Evolutionary conservation across 2,797 vertebrate species (phyloP).

Genomic region (Micromesistius poutassou): DNA sequence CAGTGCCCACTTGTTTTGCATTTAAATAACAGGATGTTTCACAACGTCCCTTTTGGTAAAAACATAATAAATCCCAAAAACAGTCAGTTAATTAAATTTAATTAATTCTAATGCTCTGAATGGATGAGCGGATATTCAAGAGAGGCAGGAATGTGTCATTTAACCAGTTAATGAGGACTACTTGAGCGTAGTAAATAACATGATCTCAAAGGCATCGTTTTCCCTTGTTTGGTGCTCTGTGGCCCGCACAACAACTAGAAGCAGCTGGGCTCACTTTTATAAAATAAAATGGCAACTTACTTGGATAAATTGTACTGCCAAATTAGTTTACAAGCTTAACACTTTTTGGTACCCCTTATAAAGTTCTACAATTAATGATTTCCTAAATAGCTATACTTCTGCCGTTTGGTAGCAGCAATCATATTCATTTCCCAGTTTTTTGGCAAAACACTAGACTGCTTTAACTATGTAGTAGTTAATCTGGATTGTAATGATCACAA

Average conservation of each 20-base stretch:
- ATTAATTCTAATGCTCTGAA: background rate
- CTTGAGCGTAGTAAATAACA: background rate
- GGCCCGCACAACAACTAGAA: background rate
- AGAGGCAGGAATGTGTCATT: no score
- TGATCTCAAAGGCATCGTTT: background rate
- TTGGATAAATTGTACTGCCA: background rate
- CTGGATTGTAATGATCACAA: no score
- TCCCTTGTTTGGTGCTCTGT: background rate
- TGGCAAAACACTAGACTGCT: constrained; percentile 11
- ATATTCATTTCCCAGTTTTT: constrained; percentile 29
- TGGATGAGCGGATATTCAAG: background rate
- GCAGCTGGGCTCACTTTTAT: background rate
- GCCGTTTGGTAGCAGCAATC: constrained; percentile 36
- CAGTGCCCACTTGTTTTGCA: no score
- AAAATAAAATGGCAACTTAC: background rate
- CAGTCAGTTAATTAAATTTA: background rate
- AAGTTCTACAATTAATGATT: constrained; percentile 43
- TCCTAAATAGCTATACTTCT: constrained; percentile 12
- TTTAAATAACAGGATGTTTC: background rate
- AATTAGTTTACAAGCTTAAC: constrained; percentile 28
- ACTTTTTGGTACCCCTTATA: constrained; percentile 40
- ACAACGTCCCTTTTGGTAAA: background rate
- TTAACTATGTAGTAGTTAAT: no score
- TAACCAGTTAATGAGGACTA: no score
- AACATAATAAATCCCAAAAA: background rate